Evolutionary conservation across 2,797 vertebrate species (phyloP), one percentile per base, ranked within the genome.

Genomic region (Tarsius wallacei): DNA sequence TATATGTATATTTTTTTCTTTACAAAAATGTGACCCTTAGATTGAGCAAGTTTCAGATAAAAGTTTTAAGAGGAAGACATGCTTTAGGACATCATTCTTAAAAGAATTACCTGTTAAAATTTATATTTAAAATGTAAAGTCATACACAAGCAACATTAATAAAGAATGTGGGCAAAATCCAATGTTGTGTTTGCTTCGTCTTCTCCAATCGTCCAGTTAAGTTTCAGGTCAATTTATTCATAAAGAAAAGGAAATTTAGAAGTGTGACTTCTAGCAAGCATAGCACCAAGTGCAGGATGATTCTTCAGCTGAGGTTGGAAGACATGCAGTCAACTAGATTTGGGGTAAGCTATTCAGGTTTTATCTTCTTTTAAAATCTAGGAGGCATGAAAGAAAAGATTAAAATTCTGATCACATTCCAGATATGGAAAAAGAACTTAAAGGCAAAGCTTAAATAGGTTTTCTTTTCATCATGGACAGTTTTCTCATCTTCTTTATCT

Each of bases 381-480:
- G 31, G 57, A 21, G 7, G 53, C 90, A 31, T 0, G 63, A 36
- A 15, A 74, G 63, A 76, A 51, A 88, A 88, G 73, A 95, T 70
- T 92, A 81, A 88, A 84, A 93, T 63, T 49, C 42, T 28, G n/a
- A 70, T 64, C 31, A 0, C 42, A 1, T 2, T 96, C 68, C 83
- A 55, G 76, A 59, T 47, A 42, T 13, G 53, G 12, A 83, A 90
- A 68, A 90, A 16, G 53, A 83, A 68, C 19, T 36, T 80, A 2
- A 16, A 97, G 91, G 21, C 42, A 76, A 84, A 12, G 59, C 61
- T 74, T 94, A 90, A 33, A 85, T 15, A 28, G 42, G 9, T 74
- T 94, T 93, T 64, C 93, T 96, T 96, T 90, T 87, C 73, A 33
- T 82, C 76, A 53, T 1, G 59, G 51, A 55, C 57, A 70, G 78